Evolutionary conservation across 2,113 vertebrate species (phyloP), one percentile per base, ranked within the genome.

Genomic region (Spilogale gracilis): DNA sequence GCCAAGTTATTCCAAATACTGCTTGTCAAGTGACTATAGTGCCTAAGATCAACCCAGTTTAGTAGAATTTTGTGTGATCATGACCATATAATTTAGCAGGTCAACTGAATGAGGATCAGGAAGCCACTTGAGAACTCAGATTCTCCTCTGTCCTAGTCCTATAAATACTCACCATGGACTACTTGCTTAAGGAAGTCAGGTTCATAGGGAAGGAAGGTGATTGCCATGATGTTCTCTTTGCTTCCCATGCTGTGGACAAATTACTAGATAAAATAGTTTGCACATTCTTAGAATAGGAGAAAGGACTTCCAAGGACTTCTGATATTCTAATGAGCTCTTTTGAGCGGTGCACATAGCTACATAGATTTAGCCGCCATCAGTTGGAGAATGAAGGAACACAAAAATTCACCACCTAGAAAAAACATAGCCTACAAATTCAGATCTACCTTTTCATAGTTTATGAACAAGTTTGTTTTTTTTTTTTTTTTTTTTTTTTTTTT

Each of bases 141-240:
- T 9, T 7, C 38, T 32, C 6, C 13, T 13, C 0, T 0, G 2
- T 1, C 9, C 61, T 63, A 8, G 21, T 45, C 32, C 17, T 45
- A 3, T 38, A 0, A 0, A 0, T 1, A 2, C 0, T 43, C 38
- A 45, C 6, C 20, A 43, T 7, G 2, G 27, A 5, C 16, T 1
- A 38, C 12, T 32, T 5, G 45, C n/a, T 71, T 45, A n/a, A 12
- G 18, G 54, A 17, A 10, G 13, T 13, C 18, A 18, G 27, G 30
- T 1, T 50, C 21, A 18, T 6, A 20, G 32, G 73, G 9, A n/a
- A 30, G 30, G 8, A 61, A 50, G 23, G 1, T 17, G 3, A 18
- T 6, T 10, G 5, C 21, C 9, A 2, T 9, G 5, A 1, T 5
- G 9, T 30, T 52, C 27, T 1, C 11, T 45, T 80, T 30, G 20